Conservation (phyloP, 2,888 invertebrate species). For the Pachydiplax longipennis region DNA sequence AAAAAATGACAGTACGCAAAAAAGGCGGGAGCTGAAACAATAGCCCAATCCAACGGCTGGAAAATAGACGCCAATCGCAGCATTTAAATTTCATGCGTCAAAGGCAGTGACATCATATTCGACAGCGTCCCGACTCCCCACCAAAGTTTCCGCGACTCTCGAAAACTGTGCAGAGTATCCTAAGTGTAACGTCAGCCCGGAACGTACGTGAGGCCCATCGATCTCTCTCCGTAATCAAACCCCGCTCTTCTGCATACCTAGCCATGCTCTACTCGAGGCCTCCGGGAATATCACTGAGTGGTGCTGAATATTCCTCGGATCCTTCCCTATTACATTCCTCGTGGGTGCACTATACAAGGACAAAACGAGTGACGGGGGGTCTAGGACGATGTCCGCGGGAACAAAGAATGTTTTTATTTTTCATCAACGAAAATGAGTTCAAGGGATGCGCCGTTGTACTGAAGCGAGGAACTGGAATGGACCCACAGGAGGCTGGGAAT, state of each 20-base stretch:
- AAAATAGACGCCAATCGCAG: not conserved
- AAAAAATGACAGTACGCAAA: too few relatives aligned
- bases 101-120: not conserved
- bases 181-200: not conserved
- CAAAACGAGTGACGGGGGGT: not conserved
- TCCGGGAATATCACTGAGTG: not conserved
- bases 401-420: not conserved
- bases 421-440: not conserved
- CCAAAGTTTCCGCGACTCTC: not conserved
- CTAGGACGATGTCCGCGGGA: not conserved
- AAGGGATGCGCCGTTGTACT: not conserved
- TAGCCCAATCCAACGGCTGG: too few relatives aligned
- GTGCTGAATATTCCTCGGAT: not conserved
- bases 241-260: not conserved
- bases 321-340: not conserved
- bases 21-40: too few relatives aligned
- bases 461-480: not conserved
- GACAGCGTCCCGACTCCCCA: not conserved
- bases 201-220: not conserved
- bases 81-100: not conserved
- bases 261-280: not conserved
- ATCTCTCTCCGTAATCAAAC: not conserved
- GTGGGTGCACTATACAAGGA: not conserved
- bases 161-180: not conserved
- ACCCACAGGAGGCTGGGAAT: too few relatives aligned